Conservation (phyloP, 2,797 vertebrate species). For the Urophycis tenuis region DNA sequence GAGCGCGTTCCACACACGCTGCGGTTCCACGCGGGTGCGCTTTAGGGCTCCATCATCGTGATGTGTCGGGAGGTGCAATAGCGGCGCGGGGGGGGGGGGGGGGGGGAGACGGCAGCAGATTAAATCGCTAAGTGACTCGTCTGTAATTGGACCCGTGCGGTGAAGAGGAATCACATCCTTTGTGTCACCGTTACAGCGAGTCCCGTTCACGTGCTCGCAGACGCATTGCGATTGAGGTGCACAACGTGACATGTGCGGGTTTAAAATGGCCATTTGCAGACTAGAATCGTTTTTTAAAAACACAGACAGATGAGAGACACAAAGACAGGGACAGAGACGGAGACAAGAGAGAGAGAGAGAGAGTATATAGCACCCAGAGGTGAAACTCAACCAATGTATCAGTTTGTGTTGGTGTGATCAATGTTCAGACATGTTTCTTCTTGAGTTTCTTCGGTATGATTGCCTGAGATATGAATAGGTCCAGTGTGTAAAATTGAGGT, state of each 20-base stretch:
- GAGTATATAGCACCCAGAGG: constrained; percentile 36
- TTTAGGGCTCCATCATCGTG: too few species aligned
- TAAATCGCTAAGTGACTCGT: neutral
- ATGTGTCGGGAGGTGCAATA: too few species aligned
- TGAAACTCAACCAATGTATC: constrained; percentile 56
- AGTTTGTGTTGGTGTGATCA: constrained; percentile 3
- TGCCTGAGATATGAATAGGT: too few species aligned
- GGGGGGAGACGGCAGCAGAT: neutral
- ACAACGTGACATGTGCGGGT: neutral
- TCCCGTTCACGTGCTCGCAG: neutral
- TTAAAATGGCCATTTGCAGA: neutral
- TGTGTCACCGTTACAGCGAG: neutral
- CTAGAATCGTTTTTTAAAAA: neutral
- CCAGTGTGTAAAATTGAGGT: too few species aligned
- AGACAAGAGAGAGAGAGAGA: neutral
- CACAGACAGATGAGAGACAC: neutral
- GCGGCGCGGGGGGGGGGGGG: too few species aligned
- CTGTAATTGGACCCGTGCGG: neutral
- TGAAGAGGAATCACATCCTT: neutral
- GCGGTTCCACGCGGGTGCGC: too few species aligned
- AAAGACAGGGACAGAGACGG: neutral
- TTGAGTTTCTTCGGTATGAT: neutral
- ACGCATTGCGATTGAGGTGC: neutral
- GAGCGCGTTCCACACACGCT: too few species aligned
- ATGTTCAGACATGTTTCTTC: neutral